phyloP scores from a whole-genome alignment of 2,113 vertebrate genomes.

The Dasyprocta punctata region DNA sequence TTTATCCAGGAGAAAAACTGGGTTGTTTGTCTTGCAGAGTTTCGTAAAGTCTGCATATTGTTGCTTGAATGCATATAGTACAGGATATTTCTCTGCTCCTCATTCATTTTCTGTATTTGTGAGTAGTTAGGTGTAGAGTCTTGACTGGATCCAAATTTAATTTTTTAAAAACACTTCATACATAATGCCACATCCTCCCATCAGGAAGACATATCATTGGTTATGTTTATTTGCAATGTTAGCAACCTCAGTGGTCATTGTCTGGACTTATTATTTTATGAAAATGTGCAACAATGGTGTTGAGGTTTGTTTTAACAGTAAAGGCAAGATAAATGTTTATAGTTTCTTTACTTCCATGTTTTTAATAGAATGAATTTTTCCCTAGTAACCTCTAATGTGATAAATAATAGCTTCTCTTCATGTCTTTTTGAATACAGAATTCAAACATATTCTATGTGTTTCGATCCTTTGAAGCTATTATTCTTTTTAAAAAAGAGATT shows the following conservation, averaged over 20 bases:
- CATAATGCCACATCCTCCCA: neutral
- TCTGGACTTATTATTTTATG: neutral
- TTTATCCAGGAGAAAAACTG: neutral
- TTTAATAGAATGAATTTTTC: neutral
- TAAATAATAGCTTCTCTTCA: neutral
- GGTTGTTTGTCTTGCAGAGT: neutral
- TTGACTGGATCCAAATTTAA: neutral
- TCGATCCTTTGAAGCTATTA: neutral
- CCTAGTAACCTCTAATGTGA: neutral
- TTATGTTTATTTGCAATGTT: neutral
- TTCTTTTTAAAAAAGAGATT: neutral
- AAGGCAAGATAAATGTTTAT: neutral
- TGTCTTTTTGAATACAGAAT: neutral
- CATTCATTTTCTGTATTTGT: neutral
- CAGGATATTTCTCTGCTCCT: too few species aligned
- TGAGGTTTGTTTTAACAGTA: neutral
- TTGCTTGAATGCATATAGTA: neutral
- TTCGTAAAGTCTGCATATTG: neutral
- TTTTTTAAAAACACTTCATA: neutral
- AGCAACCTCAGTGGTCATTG: neutral
- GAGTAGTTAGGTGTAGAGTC: neutral
- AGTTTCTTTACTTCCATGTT: neutral
- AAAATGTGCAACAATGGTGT: neutral
- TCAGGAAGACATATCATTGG: neutral
- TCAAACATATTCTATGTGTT: neutral